These are phyloP conservation scores for Molorchus minor DNA, from an alignment of 2,888 invertebrate species.

Conservation along the genomic window DNA sequence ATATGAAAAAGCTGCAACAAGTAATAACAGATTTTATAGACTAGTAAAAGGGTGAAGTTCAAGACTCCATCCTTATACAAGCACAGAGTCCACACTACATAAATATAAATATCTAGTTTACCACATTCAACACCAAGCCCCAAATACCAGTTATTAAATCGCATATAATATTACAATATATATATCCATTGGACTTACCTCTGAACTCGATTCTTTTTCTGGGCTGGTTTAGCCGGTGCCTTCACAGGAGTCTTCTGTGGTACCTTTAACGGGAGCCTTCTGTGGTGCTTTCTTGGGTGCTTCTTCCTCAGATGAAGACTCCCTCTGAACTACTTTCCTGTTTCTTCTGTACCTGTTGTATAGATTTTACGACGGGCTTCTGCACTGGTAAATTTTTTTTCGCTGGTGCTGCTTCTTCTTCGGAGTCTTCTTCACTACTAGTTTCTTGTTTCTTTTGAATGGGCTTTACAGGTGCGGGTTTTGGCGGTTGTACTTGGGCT, in stretches of 20 bases:
- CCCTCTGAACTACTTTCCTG: conserved; percentile 58
- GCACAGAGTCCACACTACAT: no score
- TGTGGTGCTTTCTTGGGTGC: background rate
- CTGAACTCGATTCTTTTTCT: conserved; percentile 13
- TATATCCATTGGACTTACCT: no score
- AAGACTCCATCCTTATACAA: no score
- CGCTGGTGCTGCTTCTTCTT: conserved; percentile 53
- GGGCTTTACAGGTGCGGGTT: conserved; percentile 4
- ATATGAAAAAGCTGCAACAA: no score
- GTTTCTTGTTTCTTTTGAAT: conserved; percentile 32
- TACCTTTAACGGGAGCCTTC: conserved; percentile 9
- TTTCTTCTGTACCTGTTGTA: conserved; percentile 2
- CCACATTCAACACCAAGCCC: no score
- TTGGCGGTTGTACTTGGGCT: conserved; percentile 8
- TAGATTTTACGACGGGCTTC: background rate
- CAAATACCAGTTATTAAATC: no score
- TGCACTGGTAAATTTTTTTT: no score
- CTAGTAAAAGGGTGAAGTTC: no score
- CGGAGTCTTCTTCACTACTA: conserved; percentile 50
- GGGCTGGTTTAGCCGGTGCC: conserved; percentile 16
- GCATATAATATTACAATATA: no score
- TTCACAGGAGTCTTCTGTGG: conserved; percentile 10
- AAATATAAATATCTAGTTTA: no score
- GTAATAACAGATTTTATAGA: no score
- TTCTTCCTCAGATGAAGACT: conserved; percentile 13